phyloP scores from a whole-genome alignment of 1,140 invertebrate genomes.

The Papilio polyxenes region DNA sequence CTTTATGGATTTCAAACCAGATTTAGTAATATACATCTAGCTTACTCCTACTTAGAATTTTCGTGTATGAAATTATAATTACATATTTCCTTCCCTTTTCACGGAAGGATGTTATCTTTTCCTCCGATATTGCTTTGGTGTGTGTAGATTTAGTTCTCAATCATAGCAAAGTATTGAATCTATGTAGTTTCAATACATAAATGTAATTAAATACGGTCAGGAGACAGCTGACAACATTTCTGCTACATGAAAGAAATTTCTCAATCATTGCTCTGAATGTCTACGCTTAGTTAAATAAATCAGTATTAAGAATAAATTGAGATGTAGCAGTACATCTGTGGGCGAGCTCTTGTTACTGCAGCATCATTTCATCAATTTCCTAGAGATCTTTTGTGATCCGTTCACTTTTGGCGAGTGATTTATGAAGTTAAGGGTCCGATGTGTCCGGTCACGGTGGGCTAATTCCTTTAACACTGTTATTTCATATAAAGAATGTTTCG shows the following conservation, averaged over 20 bases:
- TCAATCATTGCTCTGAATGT: neutral
- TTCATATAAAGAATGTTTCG: conserved; percentile 59
- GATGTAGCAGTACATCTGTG: conserved; percentile 35
- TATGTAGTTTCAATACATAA: neutral
- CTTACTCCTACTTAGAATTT: too few relatives aligned
- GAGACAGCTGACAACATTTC: neutral
- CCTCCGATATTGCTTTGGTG: too few relatives aligned
- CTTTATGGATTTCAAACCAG: neutral
- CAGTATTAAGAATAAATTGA: conserved; percentile 30
- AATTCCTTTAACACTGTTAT: conserved; percentile 55
- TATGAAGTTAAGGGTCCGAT: conserved; percentile 43
- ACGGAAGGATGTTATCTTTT: too few relatives aligned
- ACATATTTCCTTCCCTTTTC: too few relatives aligned
- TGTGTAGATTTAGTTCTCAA: too few relatives aligned
- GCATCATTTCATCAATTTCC: conserved; percentile 36
- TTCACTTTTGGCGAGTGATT: conserved; percentile 40
- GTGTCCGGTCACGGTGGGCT: conserved; percentile 64
- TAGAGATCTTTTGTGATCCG: conserved; percentile 23
- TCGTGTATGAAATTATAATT: too few relatives aligned
- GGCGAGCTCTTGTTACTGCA: conserved; percentile 1
- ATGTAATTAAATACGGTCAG: neutral
- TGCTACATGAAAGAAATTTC: neutral
- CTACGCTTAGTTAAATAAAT: neutral
- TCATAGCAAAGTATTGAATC: too few relatives aligned
- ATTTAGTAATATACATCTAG: too few relatives aligned